Evolutionary conservation across 2,797 vertebrate genomes (phyloP), one percentile per base, ranked within the genome.

Genomic region (Micrastur ruficollis): DNA sequence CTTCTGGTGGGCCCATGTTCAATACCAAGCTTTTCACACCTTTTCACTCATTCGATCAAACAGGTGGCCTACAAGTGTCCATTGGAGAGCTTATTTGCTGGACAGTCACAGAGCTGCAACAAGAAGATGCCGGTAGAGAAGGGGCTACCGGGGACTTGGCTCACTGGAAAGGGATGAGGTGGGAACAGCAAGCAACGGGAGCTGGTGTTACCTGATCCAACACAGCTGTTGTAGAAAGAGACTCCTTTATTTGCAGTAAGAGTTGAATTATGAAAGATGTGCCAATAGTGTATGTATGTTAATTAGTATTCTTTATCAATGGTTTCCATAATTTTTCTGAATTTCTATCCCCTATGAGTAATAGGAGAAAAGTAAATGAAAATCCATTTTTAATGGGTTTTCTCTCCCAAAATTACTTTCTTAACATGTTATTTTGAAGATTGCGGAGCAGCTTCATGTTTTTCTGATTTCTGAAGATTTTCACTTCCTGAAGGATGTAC

Each of bases 121-220:
- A 3, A 18, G n/a, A 78, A 71, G 50, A 19, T 61, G 36, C 19
- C 15, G 66, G 25, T 12, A n/a, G 32, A 55, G 27, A 52, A 14
- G 31, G 3, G 9, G 8, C 46, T 72, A 15, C 32, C 26, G 53
- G 63, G 13, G 36, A 21, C 32, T 42, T 12, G 9, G 27, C 2
- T 1, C 12, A 11, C 21, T 46, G 49, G 20, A 67, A 21, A 66
- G 27, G 0, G 0, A 25, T 18, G 8, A 29, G 26, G 40, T 46
- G 42, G 15, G 52, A 40, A 42, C 5, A 61, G 19, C 15, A 50
- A 59, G 26, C 19, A 36, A 53, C 0, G 0, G 40, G n/a, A 89
- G 18, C 25, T 21, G 8, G 27, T 47, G 31, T 12, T 70, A 42
- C 16, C 38, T 18, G 23, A 26, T 27, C 32, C 47, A 49, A 18